Evolutionary conservation across 2,888 invertebrate genomes (phyloP), one percentile per base, ranked within the genome.

Genomic region (Fragum whitleyi): DNA sequence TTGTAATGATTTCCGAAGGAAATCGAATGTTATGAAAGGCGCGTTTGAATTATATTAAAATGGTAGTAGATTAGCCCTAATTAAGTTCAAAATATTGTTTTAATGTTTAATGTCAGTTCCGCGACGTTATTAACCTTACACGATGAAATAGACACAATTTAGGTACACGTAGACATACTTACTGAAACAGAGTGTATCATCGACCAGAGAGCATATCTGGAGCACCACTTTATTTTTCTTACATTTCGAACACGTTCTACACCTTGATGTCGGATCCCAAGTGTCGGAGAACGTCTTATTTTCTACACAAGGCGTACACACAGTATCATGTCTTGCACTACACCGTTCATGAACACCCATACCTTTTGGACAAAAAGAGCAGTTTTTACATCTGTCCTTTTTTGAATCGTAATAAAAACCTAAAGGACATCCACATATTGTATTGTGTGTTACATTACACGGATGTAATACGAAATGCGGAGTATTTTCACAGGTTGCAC

Each of bases 101-200:
- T n/a, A n/a, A n/a, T n/a, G n/a, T n/a, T n/a, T n/a, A n/a, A n/a
- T n/a, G n/a, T n/a, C n/a, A n/a, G n/a, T n/a, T n/a, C n/a, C n/a
- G n/a, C n/a, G n/a, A n/a, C n/a, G n/a, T n/a, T n/a, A n/a, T n/a
- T n/a, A n/a, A n/a, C n/a, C n/a, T n/a, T n/a, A n/a, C n/a, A n/a
- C n/a, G n/a, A n/a, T n/a, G n/a, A n/a, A n/a, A n/a, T n/a, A n/a
- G n/a, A n/a, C n/a, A n/a, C n/a, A n/a, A n/a, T n/a, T n/a, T n/a
- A n/a, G n/a, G n/a, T n/a, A n/a, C n/a, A n/a, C n/a, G n/a, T 6
- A 62, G 1, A 9, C 7, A 32, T 62, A 87, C 90, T 89, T 89
- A 92, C 93, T 91, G 19, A 91, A 79, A 80, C 93, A 93, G 9
- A 93, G 83, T 0, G 93, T 92, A 83, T 93, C 91, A 81, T 93